Base-by-base conservation (phyloP, 2,888 invertebrate species). In the Yponomeuta evonymella region DNA sequence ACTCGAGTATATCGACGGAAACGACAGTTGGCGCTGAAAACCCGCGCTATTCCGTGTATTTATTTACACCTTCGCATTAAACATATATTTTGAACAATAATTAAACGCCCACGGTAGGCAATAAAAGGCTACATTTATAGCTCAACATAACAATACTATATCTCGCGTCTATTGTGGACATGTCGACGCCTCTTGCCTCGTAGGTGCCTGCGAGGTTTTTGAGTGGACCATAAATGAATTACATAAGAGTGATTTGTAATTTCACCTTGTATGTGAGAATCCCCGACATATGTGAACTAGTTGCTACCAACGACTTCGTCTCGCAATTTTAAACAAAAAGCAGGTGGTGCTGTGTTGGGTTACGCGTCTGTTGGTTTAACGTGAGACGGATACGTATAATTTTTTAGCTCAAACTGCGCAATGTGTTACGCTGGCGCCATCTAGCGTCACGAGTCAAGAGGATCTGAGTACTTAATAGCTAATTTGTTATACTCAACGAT, bases 21-120 rank as follows among this genome's bases (percentile, higher is more conserved):
- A 8, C 43, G 43, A 5, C 43, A 6, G 43, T 43, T 6, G 8
- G 43, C 9, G 43, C 43, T 43, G 43, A 43, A 43, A 43, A 58
- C 51, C 51, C 51, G 43, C 43, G 43, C 43, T 8, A 43, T 43
- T 43, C 43, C 43, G 43, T 6, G 43, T 43, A 43, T 43, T 58
- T 58, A 58, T 65, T 65, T 65, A 65, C 30, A 65, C 65, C 12
- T 65, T 12, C 12, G 5, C 51, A 10, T 58, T 4, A 58, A 58
- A 15, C 51, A 8, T 58, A 15, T 58, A 58, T 58, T 58, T 58
- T 58, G 33, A 30, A 29, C 65, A 65, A 65, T 65, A 65, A 67
- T 67, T 67, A 67, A 48, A 36, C 67, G 33, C 67, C 67, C 67
- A 67, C 67, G 36, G 6, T n/a, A 15, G 11, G 67, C 67, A 33